These are phyloP conservation scores for Drosophila lini DNA, from an alignment of 1,140 invertebrate genomes.

Conservation along the genomic window DNA sequence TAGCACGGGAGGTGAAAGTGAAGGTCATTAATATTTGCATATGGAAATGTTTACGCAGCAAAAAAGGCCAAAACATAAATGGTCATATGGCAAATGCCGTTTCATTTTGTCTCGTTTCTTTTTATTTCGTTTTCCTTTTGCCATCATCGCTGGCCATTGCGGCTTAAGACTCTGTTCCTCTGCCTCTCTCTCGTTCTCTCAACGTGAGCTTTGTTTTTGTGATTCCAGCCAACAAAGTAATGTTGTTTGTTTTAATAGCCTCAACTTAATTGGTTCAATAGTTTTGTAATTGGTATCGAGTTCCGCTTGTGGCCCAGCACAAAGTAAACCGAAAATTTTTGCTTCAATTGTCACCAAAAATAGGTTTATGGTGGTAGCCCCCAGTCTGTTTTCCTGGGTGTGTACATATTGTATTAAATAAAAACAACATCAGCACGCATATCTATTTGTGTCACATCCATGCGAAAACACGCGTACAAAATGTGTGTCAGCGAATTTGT, in stretches of 20 bases:
- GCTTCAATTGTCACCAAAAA: conserved; percentile 70
- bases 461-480: conserved; percentile 19
- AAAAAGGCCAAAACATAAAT: conserved; percentile 60
- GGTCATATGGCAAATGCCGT: conserved; percentile 56
- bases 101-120: conserved; percentile 27
- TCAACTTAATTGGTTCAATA: conserved; percentile 78
- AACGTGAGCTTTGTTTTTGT: conserved; percentile 18
- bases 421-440: conserved; percentile 19
- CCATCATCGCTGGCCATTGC: conserved; percentile 54
- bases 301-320: conserved; percentile 47
- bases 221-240: conserved; percentile 34
- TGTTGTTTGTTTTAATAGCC: conserved; percentile 53
- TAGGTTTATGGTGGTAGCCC: conserved; percentile 58
- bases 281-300: conserved; percentile 71
- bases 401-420: conserved; percentile 21
- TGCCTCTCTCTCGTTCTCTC: conserved; percentile 44
- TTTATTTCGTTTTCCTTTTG: conserved; percentile 36
- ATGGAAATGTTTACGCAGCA: conserved; percentile 69
- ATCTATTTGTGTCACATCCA: conserved; percentile 40
- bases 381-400: conserved; percentile 35
- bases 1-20: conserved; percentile 72
- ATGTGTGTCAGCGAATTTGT: conserved; percentile 28
- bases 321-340: conserved; percentile 32
- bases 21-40: conserved; percentile 82
- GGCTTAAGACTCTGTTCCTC: conserved; percentile 47